Base-by-base conservation (phyloP, 2,888 invertebrate species). In the Apotomis betuletana region DNA sequence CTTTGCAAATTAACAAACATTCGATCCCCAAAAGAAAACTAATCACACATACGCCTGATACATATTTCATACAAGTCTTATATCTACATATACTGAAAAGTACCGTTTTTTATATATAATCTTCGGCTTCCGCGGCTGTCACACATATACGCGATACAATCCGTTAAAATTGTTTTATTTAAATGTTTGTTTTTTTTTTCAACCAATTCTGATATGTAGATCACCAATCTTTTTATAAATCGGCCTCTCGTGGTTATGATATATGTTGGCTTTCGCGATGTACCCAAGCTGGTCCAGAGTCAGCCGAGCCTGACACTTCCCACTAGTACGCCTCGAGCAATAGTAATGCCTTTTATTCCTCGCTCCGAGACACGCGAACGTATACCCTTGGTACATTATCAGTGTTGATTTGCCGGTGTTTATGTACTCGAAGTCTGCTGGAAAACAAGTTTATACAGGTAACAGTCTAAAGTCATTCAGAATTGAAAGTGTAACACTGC, bases 331-430 rank as follows among this genome's bases (percentile, higher is more conserved):
- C 68, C 15, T 76, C 12, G 68, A 68, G 10, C 68, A 68, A n/a
- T 60, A 52, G 41, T 68, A 68, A 6, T 44, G 12, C 41, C 44
- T 27, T 15, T n/a, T 44, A 8, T 52, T 12, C n/a, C 9, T 75
- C 0, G 55, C 55, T 2, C 78, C 77, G 12, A 76, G 75, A 57
- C 69, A 80, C 0, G 81, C 81, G 68, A 77, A 83, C 5, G 80
- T 77, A 58, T 77, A 78, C 0, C 77, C 75, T 64, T 76, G 70
- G 54, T 74, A 78, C 68, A 78, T 44, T 10, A 79, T 58, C 5
- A 78, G 67, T 69, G 36, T 58, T 57, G 13, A 74, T 74, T 13
- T 57, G 12, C 12, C 12, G 6, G 63, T 63, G 6, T 36, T 51
- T 38, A 69, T 62, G 27, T 63, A 38, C 55, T 55, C n/a, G 38